Percentiles rank a stretch among this genome's conserved stretches.
Evolutionary conservation across 1,140 invertebrate species (phyloP).

Genomic region (Plutomurus gul): DNA sequence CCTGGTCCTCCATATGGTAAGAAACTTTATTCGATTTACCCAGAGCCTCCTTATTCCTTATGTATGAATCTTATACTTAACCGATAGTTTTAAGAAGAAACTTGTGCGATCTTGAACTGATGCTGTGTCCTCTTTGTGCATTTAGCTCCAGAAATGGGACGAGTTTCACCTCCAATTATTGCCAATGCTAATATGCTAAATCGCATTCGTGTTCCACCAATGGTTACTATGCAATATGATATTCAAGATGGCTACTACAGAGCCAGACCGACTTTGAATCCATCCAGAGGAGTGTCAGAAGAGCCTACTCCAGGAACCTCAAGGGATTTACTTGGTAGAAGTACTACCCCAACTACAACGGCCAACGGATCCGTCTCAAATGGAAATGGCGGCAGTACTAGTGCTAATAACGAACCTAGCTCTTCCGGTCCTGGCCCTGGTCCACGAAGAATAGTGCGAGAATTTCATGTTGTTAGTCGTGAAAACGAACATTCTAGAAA

Average conservation of each 20-base stretch:
- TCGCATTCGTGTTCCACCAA: conserved; percentile 44
- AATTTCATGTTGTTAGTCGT: conserved; percentile 35
- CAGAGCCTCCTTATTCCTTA: no score
- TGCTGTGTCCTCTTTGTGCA: no score
- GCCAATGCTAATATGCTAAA: not conserved
- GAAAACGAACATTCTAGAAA: conserved; percentile 45
- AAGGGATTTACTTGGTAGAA: not conserved
- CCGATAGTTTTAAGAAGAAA: no score
- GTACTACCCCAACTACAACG: not conserved
- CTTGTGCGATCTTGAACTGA: no score
- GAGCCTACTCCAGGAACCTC: conserved; percentile 32
- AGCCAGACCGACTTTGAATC: not conserved
- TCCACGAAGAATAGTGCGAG: conserved; percentile 8
- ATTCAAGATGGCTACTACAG: conserved; percentile 18
- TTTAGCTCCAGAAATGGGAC: not conserved
- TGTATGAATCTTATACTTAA: no score
- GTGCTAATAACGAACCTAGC: not conserved
- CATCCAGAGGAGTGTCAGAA: not conserved
- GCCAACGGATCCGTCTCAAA: not conserved
- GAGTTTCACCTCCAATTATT: conserved; percentile 21
- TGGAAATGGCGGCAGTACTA: not conserved
- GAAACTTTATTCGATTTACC: no score
- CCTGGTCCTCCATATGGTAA: not conserved
- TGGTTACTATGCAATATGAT: conserved; percentile 48
- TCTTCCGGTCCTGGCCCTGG: not conserved